Evolutionary conservation across 2,888 invertebrate genomes (phyloP).

Genomic region (Miltochrista miniata): DNA sequence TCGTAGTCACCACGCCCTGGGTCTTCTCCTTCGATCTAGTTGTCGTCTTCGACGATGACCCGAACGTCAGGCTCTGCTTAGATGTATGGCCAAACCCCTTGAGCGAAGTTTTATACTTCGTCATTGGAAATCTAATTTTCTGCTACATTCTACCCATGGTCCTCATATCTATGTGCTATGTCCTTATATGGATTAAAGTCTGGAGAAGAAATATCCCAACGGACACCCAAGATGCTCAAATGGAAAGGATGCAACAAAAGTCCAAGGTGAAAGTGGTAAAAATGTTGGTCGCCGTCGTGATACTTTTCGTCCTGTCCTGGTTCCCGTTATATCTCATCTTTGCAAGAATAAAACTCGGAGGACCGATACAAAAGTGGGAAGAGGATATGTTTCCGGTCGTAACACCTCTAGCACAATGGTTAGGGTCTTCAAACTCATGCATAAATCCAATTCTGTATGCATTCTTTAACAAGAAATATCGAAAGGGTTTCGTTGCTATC

Average conservation of each 20-base stretch:
- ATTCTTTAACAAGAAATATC: conserved; percentile 97
- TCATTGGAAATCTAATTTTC: conserved; percentile 93
- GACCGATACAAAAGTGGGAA: conserved; percentile 89
- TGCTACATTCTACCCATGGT: conserved; percentile 96
- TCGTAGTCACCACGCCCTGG: conserved; percentile 95
- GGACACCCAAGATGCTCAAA: conserved; percentile 94
- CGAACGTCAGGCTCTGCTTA: conserved; percentile 89
- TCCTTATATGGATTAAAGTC: conserved; percentile 95
- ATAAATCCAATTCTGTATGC: conserved; percentile 97
- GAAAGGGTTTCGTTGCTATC: conserved; percentile 94
- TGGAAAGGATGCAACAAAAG: conserved; percentile 96
- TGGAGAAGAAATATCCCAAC: conserved; percentile 95
- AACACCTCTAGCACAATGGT: conserved; percentile 95
- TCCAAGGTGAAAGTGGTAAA: conserved; percentile 97
- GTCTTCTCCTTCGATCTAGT: conserved; percentile 94
- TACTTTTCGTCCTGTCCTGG: conserved; percentile 97
- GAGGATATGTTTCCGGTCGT: conserved; percentile 91
- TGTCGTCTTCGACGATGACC: conserved; percentile 88
- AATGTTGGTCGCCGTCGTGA: conserved; percentile 96
- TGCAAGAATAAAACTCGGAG: conserved; percentile 92
- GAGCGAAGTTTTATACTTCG: conserved; percentile 93
- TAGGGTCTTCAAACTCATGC: conserved; percentile 97
- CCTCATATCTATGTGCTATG: conserved; percentile 95
- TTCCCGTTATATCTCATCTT: conserved; percentile 95
- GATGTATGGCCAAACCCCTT: conserved; percentile 94